Percentiles rank a stretch among this genome's conserved stretches.
phyloP scores from a whole-genome alignment of 1,140 invertebrate species.

The Leptinotarsa lineolata region DNA sequence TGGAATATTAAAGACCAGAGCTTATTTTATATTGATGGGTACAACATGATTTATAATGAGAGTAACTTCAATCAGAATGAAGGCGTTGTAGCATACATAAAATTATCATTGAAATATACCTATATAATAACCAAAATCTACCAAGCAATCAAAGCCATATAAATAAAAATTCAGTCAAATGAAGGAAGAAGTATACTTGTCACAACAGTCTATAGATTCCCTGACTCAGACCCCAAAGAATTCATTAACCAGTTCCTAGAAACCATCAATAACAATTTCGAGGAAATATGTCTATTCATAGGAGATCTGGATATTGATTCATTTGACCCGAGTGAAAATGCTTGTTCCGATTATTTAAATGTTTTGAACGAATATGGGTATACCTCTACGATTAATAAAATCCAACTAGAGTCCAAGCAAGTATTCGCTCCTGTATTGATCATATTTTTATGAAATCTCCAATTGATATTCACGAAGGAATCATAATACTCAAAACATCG shows the following conservation, averaged over 20 bases:
- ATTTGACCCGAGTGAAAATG: not conserved
- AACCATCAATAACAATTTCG: not conserved
- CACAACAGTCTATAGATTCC: conserved; percentile 1
- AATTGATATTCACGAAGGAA: not conserved
- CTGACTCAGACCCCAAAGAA: conserved; percentile 5
- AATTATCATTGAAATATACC: not conserved
- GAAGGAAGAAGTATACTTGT: not conserved
- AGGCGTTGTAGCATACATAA: not conserved
- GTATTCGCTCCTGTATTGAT: not conserved
- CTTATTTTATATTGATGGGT: not conserved
- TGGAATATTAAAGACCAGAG: not conserved
- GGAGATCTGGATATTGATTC: conserved; percentile 12
- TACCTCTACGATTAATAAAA: conserved; percentile 5
- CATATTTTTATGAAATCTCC: conserved; percentile 5
- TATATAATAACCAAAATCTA: conserved; percentile 6
- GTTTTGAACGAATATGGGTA: conserved; percentile 9
- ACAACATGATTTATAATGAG: conserved; percentile 7
- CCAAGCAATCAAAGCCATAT: not conserved
- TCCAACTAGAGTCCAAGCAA: conserved; percentile 1
- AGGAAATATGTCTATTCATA: not conserved
- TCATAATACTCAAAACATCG: conserved; percentile 6
- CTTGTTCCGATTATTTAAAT: conserved; percentile 3
- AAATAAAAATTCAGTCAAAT: conserved; percentile 3
- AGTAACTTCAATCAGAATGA: not conserved
- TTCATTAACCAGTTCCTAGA: conserved; percentile 8